Evolutionary conservation across 2,888 invertebrate genomes (phyloP).

Genomic region (Metalampra italica): DNA sequence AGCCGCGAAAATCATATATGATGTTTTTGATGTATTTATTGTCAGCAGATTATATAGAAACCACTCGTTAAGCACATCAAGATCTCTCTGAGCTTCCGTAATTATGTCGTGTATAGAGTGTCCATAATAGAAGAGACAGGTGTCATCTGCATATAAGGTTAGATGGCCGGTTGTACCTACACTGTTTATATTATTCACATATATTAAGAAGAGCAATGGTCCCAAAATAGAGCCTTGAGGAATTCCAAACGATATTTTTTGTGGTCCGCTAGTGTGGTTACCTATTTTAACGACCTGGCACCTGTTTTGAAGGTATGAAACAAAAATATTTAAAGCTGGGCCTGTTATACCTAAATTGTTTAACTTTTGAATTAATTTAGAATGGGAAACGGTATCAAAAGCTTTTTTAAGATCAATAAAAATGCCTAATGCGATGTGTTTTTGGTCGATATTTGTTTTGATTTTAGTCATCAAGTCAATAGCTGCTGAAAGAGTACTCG

Average conservation of each 20-base stretch:
- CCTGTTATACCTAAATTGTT: background rate
- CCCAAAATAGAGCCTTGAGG: constrained; percentile 4
- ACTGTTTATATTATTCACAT: too few species aligned
- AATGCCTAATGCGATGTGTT: constrained; percentile 1
- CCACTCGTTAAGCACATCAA: too few species aligned
- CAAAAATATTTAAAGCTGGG: background rate
- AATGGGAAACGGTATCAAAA: constrained; percentile 4
- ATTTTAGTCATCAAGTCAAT: constrained; percentile 7
- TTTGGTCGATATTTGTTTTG: constrained; percentile 4
- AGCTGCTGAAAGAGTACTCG: constrained; percentile 6
- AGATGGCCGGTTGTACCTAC: too few species aligned
- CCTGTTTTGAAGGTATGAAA: constrained; percentile 5
- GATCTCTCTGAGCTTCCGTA: too few species aligned
- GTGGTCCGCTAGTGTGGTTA: background rate
- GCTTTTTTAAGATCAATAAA: constrained; percentile 4
- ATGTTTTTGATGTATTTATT: too few species aligned
- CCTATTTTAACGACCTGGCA: constrained; percentile 2
- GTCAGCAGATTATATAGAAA: too few species aligned
- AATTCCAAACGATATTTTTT: constrained; percentile 1
- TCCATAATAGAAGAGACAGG: too few species aligned
- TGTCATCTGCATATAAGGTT: too few species aligned
- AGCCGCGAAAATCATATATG: too few species aligned
- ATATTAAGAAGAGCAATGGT: too few species aligned
- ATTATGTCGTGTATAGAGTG: too few species aligned
- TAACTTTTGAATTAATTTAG: too few species aligned